phyloP scores from a whole-genome alignment of 2,888 invertebrate genomes.

The Heliconius hortense region DNA sequence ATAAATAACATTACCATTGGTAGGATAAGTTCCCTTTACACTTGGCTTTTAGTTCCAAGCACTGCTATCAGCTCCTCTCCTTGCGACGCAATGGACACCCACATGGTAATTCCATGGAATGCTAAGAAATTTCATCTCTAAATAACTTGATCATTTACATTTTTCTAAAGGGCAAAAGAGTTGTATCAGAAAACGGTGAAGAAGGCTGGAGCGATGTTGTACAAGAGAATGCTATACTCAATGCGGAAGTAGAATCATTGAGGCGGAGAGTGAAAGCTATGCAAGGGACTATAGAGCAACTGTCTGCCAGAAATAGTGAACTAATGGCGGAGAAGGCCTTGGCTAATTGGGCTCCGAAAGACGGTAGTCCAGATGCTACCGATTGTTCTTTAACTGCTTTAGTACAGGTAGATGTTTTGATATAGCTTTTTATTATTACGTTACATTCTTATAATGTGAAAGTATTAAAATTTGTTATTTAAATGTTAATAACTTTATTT shows the following conservation, averaged over 20 bases:
- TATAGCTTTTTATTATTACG: background rate
- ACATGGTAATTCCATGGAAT: too few species aligned
- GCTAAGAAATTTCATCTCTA: background rate
- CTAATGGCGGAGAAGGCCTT: constrained; percentile 90
- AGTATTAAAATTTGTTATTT: background rate
- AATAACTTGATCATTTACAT: background rate
- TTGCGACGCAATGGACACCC: too few species aligned
- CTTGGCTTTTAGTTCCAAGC: too few species aligned
- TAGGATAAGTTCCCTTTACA: too few species aligned
- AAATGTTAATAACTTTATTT: too few species aligned
- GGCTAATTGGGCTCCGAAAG: constrained; percentile 82
- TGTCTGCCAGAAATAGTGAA: constrained; percentile 91
- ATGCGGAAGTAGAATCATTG: constrained; percentile 93
- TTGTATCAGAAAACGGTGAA: constrained; percentile 92
- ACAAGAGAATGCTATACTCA: constrained; percentile 96
- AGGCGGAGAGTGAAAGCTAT: constrained; percentile 95
- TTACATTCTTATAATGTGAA: background rate
- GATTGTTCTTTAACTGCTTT: constrained; percentile 72
- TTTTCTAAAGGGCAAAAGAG: constrained; percentile 88
- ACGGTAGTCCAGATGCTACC: constrained; percentile 64
- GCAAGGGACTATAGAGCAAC: constrained; percentile 94
- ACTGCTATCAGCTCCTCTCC: too few species aligned
- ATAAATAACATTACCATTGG: too few species aligned
- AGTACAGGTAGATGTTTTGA: constrained; percentile 73
- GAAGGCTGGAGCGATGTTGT: constrained; percentile 96